Evolutionary conservation across 2,113 vertebrate genomes (phyloP), one percentile per base, ranked within the genome.

Genomic region (Dipodomys stephensi): DNA sequence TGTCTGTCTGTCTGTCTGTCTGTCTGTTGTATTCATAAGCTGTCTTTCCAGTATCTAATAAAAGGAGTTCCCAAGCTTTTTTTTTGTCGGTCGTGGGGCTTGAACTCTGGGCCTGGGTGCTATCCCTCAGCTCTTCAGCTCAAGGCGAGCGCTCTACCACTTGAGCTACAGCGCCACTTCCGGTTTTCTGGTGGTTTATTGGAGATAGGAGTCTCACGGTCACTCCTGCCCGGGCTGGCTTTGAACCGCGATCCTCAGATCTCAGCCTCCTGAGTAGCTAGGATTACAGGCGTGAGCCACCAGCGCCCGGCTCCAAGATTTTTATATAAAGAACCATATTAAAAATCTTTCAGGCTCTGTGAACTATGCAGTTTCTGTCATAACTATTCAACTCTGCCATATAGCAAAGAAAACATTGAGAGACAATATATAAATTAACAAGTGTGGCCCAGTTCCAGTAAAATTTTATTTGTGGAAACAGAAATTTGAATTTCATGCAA

Each of bases 401-500:
- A 30, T 3, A 62, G 74, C 57, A 22, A 94, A 83, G 67, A 93
- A 90, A 77, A 30, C 39, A 44, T 46, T n/a, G 60, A 49, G 10
- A 62, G 20, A 72, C 9, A 27, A 85, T 23, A 77, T 44, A 8
- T 79, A 80, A 87, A 68, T 20, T 32, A 80, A 12, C 53, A 16
- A 72, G 2, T 6, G 4, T 39, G 22, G 15, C 35, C 82, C 44
- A 86, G 44, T n/a, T 72, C 67, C 88, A n/a, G 57, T 65, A 83
- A 95, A 87, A 93, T 32, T 80, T 85, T 25, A 89, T 28, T 80
- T 92, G 16, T 20, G 8, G 65, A 60, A 30, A 46, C 27, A 10
- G 30, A 93, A 85, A 82, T 89, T 74, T 91, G 81, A 92, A 83
- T 82, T 89, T 91, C 57, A 71, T 53, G 60, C 78, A 57, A 82